Evolutionary conservation across 2,888 invertebrate genomes (phyloP).

Genomic region (Andrena hattorfiana): DNA sequence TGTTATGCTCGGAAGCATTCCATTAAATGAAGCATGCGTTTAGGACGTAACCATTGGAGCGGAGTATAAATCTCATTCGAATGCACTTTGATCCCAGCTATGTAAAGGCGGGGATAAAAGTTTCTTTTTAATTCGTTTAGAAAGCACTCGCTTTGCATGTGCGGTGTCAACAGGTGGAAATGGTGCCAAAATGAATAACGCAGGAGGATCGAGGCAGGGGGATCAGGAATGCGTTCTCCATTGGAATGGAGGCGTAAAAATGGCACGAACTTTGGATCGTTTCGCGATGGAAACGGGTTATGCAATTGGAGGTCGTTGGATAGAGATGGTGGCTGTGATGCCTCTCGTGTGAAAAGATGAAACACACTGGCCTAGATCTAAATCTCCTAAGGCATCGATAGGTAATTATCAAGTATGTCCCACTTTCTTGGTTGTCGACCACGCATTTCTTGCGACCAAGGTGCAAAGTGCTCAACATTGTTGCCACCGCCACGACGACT

Average conservation of each 20-base stretch:
- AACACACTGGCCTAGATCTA: constrained; percentile 22
- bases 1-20: not conserved
- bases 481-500: not conserved
- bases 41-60: not conserved
- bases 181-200: not conserved
- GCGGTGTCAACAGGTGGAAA: no score
- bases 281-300: constrained; percentile 1
- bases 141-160: not conserved
- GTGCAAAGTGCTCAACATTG: not conserved
- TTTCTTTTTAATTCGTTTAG: not conserved
- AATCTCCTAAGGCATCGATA: not conserved
- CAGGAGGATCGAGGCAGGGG: not conserved
- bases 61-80: not conserved
- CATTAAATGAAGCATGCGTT: not conserved
- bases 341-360: constrained; percentile 1
- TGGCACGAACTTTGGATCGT: constrained; percentile 28
- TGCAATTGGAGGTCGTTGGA: constrained; percentile 7
- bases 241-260: constrained; percentile 43
- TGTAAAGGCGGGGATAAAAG: not conserved
- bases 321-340: not conserved
- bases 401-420: constrained; percentile 24
- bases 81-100: not conserved
- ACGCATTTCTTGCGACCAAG: not conserved
- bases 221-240: not conserved
- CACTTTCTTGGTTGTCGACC: not conserved